Evolutionary conservation across 2,888 invertebrate genomes (phyloP).

Genomic region (Oligia latruncula): DNA sequence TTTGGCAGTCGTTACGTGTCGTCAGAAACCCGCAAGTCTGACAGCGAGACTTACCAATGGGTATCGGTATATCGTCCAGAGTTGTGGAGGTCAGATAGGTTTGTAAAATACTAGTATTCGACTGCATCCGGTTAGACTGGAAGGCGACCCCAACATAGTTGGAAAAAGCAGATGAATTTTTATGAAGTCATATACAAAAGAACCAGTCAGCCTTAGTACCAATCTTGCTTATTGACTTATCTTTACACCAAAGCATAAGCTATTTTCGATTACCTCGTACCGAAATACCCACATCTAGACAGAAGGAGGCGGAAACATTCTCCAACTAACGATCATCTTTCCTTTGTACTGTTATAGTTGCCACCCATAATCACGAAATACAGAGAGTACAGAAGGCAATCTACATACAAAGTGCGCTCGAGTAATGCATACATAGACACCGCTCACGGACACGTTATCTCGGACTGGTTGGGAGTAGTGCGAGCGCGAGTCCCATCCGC

Average conservation of each 20-base stretch:
- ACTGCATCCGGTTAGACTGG: no score
- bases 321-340: not conserved
- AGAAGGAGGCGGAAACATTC: not conserved
- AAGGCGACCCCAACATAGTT: no score
- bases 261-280: not conserved
- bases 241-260: not conserved
- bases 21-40: not conserved
- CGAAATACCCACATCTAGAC: not conserved
- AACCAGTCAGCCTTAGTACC: no score
- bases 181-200: no score
- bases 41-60: not conserved
- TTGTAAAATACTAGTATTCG: no score
- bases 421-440: no score
- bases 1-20: not conserved
- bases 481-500: no score
- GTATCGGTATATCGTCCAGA: not conserved
- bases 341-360: conserved; percentile 15
- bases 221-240: not conserved
- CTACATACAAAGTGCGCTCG: no score
- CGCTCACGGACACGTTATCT: no score
- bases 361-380: not conserved
- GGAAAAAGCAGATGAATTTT: no score
- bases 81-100: not conserved
- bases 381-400: no score
- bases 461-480: no score